A percentile compares a stretch with the other conserved stretches of the same genome.
Evolutionary conservation across 2,113 vertebrate genomes (phyloP).

Genomic region (Neodon shergylaensis): DNA sequence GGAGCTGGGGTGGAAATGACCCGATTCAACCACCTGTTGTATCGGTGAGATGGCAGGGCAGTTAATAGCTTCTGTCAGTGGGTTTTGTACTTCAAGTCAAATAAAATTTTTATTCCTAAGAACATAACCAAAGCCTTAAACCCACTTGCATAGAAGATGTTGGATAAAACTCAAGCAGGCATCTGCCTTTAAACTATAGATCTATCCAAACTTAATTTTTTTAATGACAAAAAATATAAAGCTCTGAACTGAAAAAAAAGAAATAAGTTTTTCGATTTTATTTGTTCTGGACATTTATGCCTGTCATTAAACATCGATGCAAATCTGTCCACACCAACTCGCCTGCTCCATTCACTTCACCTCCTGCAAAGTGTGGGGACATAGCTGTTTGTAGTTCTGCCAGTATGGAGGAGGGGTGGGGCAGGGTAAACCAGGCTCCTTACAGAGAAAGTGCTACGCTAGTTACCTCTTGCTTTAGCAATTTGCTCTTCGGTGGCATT

Average conservation of each 20-base stretch:
- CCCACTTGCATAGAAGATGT: slow-evolving; percentile 20
- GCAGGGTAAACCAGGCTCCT: background rate
- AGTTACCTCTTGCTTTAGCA: background rate
- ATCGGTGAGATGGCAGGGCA: background rate
- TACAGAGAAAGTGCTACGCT: background rate
- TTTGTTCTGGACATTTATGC: slow-evolving; percentile 45
- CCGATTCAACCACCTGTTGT: background rate
- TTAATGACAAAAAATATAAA: slow-evolving; percentile 13
- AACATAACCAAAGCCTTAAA: slow-evolving; percentile 26
- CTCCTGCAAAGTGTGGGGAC: background rate
- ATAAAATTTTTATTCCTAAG: slow-evolving; percentile 27
- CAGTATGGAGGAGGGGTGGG: background rate
- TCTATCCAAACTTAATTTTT: slow-evolving; percentile 2
- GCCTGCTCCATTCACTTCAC: background rate
- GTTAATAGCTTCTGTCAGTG: background rate
- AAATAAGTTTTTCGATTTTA: background rate
- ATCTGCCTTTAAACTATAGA: background rate
- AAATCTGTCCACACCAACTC: slow-evolving; percentile 10
- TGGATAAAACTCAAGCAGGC: background rate
- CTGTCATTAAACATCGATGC: background rate
- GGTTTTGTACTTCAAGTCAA: background rate
- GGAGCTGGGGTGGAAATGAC: background rate
- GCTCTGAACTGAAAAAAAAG: background rate
- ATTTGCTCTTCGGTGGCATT: slow-evolving; percentile 18
- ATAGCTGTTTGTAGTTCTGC: background rate